A percentile compares a stretch with the other conserved stretches of the same genome.
These are phyloP conservation scores for Rhinopithecus roxellana DNA, from an alignment of 2,113 vertebrate species.

Conservation along the genomic window DNA sequence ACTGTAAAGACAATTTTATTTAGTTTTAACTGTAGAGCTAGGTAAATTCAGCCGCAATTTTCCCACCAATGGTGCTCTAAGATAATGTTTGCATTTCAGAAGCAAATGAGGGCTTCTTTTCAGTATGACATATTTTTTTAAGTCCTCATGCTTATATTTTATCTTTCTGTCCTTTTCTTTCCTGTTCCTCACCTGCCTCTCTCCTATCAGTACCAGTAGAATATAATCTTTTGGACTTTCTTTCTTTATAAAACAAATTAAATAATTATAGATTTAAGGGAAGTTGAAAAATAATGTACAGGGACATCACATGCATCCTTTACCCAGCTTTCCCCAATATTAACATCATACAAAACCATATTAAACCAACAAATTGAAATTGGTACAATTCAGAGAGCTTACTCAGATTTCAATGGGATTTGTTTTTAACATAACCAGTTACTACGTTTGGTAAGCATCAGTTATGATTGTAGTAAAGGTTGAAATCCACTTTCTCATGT, in stretches of 20 bases:
- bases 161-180: background rate
- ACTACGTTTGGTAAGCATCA: background rate
- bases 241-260: background rate
- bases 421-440: background rate
- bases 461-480: background rate
- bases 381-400: background rate
- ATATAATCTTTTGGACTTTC: background rate
- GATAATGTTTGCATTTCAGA: background rate
- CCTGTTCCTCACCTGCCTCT: background rate
- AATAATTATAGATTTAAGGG: background rate
- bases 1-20: slow-evolving; percentile 67
- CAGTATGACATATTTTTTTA: background rate
- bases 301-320: background rate
- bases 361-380: background rate
- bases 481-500: background rate
- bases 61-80: background rate
- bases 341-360: background rate
- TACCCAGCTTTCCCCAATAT: background rate
- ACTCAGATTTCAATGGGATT: background rate
- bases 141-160: background rate
- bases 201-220: background rate
- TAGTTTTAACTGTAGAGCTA: slow-evolving; percentile 56
- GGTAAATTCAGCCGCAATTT: background rate
- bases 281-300: background rate
- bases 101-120: background rate